Percentiles rank a stretch among this genome's conserved stretches.
These are phyloP conservation scores for Leptonema lineaticorne DNA, from an alignment of 1,140 invertebrate genomes.

Conservation along the genomic window DNA sequence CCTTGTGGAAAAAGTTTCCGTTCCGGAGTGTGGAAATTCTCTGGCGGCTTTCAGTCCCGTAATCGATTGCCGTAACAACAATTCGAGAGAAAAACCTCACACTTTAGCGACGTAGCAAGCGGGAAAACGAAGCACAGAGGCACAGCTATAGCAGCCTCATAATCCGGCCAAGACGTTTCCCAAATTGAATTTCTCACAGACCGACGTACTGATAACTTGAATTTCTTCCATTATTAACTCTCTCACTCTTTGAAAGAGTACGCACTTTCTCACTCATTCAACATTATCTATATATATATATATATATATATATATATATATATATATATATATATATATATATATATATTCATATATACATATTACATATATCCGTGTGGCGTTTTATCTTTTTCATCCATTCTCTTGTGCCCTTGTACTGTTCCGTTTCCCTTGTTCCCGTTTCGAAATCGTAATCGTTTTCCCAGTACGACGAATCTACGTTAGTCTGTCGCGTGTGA, in stretches of 20 bases:
- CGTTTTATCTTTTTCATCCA: constrained; percentile 11
- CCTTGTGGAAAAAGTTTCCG: background rate
- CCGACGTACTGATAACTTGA: constrained; percentile 8
- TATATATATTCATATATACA: no score
- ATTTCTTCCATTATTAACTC: constrained; percentile 15
- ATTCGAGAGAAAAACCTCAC: background rate
- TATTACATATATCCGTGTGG: background rate
- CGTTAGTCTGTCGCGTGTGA: background rate
- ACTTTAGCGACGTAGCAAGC: background rate
- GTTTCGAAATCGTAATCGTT: constrained; percentile 2
- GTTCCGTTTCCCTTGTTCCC: no score
- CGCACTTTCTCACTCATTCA: no score
- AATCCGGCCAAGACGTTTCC: constrained; percentile 7
- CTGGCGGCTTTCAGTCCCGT: background rate
- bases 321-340: no score
- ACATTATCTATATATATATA: no score
- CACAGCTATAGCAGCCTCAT: background rate
- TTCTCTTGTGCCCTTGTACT: no score
- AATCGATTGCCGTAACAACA: background rate
- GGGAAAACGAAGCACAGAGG: background rate
- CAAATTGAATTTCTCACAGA: constrained; percentile 8
- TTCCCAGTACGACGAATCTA: background rate
- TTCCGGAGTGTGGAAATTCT: background rate
- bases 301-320: no score
- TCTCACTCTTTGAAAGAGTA: background rate